A percentile compares a stretch with the other conserved stretches of the same genome.
These are phyloP conservation scores for Botia kubotai DNA, from an alignment of 2,797 vertebrate species.

Conservation along the genomic window DNA sequence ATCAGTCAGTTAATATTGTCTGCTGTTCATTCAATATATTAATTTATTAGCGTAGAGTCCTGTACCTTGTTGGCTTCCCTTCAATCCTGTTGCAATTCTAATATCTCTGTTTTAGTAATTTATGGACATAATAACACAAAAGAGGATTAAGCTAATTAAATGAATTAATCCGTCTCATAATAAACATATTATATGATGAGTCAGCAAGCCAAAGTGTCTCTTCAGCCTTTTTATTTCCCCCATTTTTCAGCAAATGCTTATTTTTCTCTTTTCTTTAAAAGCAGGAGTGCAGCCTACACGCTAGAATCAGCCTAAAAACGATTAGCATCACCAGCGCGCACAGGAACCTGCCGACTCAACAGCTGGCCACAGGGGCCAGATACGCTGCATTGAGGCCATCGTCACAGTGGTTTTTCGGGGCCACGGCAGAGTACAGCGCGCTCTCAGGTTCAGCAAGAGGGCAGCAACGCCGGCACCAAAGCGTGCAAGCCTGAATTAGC, in stretches of 20 bases:
- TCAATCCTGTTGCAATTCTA: constrained; percentile 65
- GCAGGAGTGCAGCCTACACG: constrained; percentile 47
- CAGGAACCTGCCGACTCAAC: constrained; percentile 67
- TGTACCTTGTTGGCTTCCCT: constrained; percentile 66
- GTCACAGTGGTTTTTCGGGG: constrained; percentile 51
- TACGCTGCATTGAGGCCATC: constrained; percentile 63
- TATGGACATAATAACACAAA: constrained; percentile 81
- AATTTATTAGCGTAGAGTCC: background rate
- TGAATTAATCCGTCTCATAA: constrained; percentile 71
- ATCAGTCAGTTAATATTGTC: background rate
- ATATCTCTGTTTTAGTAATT: constrained; percentile 77
- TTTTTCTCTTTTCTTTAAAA: constrained; percentile 24
- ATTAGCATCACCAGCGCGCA: constrained; percentile 66
- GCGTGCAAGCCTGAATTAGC: constrained; percentile 67
- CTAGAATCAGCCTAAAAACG: constrained; percentile 62
- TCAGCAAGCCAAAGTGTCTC: constrained; percentile 43
- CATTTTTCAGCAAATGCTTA: constrained; percentile 36
- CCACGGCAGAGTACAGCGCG: constrained; percentile 46
- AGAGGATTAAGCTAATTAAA: constrained; percentile 84
- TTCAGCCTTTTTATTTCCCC: constrained; percentile 59
- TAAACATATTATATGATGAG: constrained; percentile 66
- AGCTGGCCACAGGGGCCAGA: constrained; percentile 60
- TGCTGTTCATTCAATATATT: background rate
- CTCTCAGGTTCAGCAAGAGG: constrained; percentile 60
- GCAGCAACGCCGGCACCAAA: constrained; percentile 50